phyloP scores from a whole-genome alignment of 2,888 invertebrate species.

The Dicranocentrus wangi region DNA sequence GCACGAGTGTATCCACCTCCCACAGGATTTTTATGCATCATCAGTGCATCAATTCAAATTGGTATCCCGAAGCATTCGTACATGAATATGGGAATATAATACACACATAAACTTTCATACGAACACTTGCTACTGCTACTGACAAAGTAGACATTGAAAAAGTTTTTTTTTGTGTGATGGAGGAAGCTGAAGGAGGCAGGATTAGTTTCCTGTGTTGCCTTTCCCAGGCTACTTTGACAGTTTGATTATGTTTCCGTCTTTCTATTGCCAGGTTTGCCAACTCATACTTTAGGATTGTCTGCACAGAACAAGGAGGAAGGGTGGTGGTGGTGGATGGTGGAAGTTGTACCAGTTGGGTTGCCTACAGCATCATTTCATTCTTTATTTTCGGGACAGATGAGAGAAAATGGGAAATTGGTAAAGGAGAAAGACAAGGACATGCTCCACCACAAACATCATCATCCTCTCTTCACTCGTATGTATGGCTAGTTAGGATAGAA shows the following conservation, averaged over 20 bases:
- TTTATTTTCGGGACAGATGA: constrained; percentile 4
- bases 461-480: neutral
- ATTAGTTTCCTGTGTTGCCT: constrained; percentile 13
- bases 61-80: neutral
- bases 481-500: neutral
- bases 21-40: neutral
- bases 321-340: neutral
- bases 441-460: neutral
- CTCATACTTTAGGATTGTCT: neutral
- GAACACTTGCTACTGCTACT: neutral
- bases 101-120: neutral
- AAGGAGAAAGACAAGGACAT: neutral
- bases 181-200: neutral
- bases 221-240: constrained; percentile 42
- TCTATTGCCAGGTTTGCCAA: neutral
- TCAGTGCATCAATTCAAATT: constrained; percentile 13
- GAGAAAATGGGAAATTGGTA: constrained; percentile 8
- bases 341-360: neutral
- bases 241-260: constrained; percentile 41
- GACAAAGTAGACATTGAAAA: constrained; percentile 7
- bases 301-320: neutral
- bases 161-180: constrained; percentile 6
- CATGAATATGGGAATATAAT: neutral
- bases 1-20: too few species aligned
- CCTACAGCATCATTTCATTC: constrained; percentile 4